phyloP scores from a whole-genome alignment of 2,797 vertebrate genomes.

The Ctenopoma kingsleyae region DNA sequence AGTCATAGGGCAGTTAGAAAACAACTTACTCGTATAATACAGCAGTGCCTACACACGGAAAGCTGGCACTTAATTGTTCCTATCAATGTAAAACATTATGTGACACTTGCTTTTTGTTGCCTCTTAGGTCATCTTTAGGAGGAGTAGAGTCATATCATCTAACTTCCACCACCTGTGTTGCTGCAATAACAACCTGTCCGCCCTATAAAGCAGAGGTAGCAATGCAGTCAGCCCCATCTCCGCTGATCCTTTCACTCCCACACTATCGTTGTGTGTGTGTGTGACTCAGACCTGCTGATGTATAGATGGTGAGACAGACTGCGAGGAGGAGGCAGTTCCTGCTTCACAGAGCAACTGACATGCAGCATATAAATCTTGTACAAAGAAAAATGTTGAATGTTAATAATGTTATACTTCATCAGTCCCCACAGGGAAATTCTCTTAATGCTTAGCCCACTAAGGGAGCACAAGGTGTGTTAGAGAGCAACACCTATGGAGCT shows the following conservation, averaged over 20 bases:
- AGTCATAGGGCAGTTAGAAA: conserved; percentile 35
- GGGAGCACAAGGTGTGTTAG: conserved; percentile 34
- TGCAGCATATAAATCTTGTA: conserved; percentile 52
- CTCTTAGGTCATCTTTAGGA: conserved; percentile 54
- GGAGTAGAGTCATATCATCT: conserved; percentile 50
- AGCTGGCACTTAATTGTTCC: conserved; percentile 35
- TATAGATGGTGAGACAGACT: conserved; percentile 73
- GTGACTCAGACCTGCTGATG: conserved; percentile 79
- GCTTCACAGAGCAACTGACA: conserved; percentile 58
- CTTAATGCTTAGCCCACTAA: conserved; percentile 32
- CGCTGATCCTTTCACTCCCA: conserved; percentile 73
- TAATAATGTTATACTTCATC: conserved; percentile 63
- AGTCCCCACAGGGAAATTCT: conserved; percentile 47
- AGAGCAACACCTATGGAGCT: conserved; percentile 27
- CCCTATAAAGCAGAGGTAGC: conserved; percentile 64
- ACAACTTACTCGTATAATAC: conserved; percentile 25
- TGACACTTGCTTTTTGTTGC: conserved; percentile 58
- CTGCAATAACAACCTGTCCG: conserved; percentile 75
- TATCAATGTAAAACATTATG: conserved; percentile 52
- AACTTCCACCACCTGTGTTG: conserved; percentile 57
- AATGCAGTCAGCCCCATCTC: conserved; percentile 58
- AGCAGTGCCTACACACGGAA: conserved; percentile 16
- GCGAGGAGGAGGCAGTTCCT: conserved; percentile 66
- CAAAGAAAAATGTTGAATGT: conserved; percentile 52
- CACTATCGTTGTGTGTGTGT: conserved; percentile 45